Evolutionary conservation across 2,797 vertebrate genomes (phyloP).

Genomic region (Hippoglossus hippoglossus): DNA sequence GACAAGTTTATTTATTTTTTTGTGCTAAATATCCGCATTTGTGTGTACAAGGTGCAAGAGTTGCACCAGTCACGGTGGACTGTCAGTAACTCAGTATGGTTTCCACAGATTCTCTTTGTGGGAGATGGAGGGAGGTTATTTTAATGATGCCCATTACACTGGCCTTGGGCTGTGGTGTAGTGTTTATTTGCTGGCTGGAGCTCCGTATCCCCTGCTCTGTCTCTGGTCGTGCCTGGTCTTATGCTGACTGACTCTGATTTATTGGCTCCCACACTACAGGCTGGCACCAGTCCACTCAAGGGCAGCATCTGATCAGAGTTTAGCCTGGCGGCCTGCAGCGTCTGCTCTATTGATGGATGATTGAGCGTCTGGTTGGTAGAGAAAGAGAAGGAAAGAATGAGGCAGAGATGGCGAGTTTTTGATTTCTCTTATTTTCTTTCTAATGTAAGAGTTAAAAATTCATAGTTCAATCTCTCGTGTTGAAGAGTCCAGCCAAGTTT

Average conservation of each 20-base stretch:
- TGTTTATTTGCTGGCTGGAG: conserved; percentile 80
- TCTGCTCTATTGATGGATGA: conserved; percentile 37
- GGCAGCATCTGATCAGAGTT: conserved; percentile 68
- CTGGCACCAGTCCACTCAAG: conserved; percentile 67
- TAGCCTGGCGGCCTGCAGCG: conserved; percentile 40
- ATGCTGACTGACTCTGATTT: conserved; percentile 78
- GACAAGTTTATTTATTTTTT: no score
- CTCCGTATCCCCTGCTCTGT: conserved; percentile 74
- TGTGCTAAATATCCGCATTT: no score
- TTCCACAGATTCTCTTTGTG: conserved; percentile 60
- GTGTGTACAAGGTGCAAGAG: not conserved
- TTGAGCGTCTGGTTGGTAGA: conserved; percentile 46
- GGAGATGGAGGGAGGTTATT: conserved; percentile 63
- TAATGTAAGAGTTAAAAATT: conserved; percentile 30
- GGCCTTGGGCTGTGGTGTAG: conserved; percentile 70
- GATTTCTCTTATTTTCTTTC: conserved; percentile 1
- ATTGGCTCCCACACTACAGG: conserved; percentile 70
- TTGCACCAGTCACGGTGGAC: conserved; percentile 28
- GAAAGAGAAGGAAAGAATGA: conserved; percentile 36
- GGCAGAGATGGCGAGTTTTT: conserved; percentile 8
- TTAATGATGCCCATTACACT: conserved; percentile 79
- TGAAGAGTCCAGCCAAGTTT: conserved; percentile 25
- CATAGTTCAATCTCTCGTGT: conserved; percentile 47
- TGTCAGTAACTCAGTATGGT: conserved; percentile 47
- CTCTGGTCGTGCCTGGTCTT: conserved; percentile 64